Evolutionary conservation across 2,888 invertebrate genomes (phyloP).

Genomic region (Scaptomyza flava): DNA sequence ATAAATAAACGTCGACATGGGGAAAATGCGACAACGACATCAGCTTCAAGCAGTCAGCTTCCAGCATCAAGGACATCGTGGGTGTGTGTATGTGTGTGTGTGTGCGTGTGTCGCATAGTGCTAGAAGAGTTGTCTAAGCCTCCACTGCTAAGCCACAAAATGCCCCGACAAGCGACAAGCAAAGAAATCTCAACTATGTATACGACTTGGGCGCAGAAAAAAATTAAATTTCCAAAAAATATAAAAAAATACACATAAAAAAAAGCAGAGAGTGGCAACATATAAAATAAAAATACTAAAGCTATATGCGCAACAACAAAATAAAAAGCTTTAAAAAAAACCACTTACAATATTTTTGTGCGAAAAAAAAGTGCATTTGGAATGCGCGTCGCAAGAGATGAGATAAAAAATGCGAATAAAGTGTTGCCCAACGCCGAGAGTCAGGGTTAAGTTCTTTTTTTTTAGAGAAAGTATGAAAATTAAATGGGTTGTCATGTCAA

Average conservation of each 20-base stretch:
- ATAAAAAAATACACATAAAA: slow-evolving; percentile 29
- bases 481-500: slow-evolving; percentile 29
- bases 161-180: slow-evolving; percentile 26
- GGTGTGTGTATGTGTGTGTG: slow-evolving; percentile 13
- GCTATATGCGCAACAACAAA: slow-evolving; percentile 14
- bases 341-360: slow-evolving; percentile 15
- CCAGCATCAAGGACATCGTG: slow-evolving; percentile 58
- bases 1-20: slow-evolving; percentile 79
- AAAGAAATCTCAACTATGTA: slow-evolving; percentile 72
- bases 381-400: slow-evolving; percentile 24
- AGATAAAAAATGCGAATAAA: neutral
- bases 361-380: slow-evolving; percentile 52
- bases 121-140: slow-evolving; percentile 55
- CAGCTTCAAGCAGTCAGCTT: slow-evolving; percentile 40
- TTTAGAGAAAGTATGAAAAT: slow-evolving; percentile 11
- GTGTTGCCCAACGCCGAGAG: neutral
- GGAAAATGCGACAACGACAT: slow-evolving; percentile 59
- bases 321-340: slow-evolving; percentile 19
- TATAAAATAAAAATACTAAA: slow-evolving; percentile 24
- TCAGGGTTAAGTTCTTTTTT: neutral
- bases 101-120: slow-evolving; percentile 23
- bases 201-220: slow-evolving; percentile 56
- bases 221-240: slow-evolving; percentile 58
- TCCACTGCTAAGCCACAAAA: slow-evolving; percentile 41
- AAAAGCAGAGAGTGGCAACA: slow-evolving; percentile 42